Percentiles rank a stretch among this genome's conserved stretches.
These are phyloP conservation scores for Thera obeliscata DNA, from an alignment of 2,888 invertebrate species.

Conservation along the genomic window DNA sequence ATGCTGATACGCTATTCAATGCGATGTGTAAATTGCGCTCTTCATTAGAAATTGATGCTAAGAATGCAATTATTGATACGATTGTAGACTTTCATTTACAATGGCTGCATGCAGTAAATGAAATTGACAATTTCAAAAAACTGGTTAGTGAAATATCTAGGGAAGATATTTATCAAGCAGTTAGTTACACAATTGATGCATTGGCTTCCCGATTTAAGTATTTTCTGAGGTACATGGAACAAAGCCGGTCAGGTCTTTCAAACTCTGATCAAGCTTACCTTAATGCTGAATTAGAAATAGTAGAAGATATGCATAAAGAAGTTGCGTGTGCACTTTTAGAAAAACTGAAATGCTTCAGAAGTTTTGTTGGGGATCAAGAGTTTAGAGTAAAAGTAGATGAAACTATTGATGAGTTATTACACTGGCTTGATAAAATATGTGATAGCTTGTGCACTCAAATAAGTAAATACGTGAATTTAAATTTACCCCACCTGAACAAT, in stretches of 20 bases:
- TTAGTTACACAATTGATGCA: conserved; percentile 69
- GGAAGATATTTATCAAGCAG: conserved; percentile 62
- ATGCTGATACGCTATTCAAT: conserved; percentile 66
- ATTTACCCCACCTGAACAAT: conserved; percentile 54
- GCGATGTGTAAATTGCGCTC: conserved; percentile 62
- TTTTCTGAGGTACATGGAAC: conserved; percentile 66
- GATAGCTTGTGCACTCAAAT: conserved; percentile 63
- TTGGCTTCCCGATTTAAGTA: conserved; percentile 64
- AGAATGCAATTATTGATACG: conserved; percentile 56
- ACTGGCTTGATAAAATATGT: conserved; percentile 72
- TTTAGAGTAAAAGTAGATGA: conserved; percentile 57
- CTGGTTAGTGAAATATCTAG: conserved; percentile 49
- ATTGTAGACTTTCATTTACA: conserved; percentile 72
- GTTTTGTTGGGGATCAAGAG: conserved; percentile 53
- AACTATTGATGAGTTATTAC: conserved; percentile 60
- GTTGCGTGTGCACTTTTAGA: conserved; percentile 55
- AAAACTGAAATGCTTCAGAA: conserved; percentile 63
- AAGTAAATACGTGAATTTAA: conserved; percentile 61
- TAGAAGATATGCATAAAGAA: conserved; percentile 75
- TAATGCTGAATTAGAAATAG: conserved; percentile 68
- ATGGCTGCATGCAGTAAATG: conserved; percentile 69
- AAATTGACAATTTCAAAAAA: conserved; percentile 64
- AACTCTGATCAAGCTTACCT: conserved; percentile 59
- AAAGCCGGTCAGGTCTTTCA: conserved; percentile 50
- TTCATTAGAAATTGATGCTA: conserved; percentile 51